phyloP scores from a whole-genome alignment of 2,888 invertebrate genomes.

The Sinhomidia bicolor region DNA sequence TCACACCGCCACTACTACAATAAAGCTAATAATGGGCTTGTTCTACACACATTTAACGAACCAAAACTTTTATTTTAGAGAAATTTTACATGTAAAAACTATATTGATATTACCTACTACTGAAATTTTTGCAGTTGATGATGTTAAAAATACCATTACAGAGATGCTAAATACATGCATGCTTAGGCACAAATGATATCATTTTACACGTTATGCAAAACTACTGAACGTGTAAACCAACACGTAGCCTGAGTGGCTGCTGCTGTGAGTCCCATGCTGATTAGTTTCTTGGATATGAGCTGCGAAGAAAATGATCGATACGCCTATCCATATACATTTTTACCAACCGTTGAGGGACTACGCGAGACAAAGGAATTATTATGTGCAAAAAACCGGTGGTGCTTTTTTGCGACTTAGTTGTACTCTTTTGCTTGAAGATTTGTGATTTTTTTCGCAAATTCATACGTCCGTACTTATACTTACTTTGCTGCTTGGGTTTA shows the following conservation, averaged over 20 bases:
- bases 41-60: not conserved
- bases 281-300: not conserved
- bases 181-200: too few species aligned
- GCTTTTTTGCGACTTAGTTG: constrained; percentile 35
- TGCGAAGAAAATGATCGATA: constrained; percentile 39
- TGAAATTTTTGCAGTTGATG: too few species aligned
- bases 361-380: constrained; percentile 41
- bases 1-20: too few species aligned
- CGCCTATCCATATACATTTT: constrained; percentile 11
- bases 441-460: constrained; percentile 26
- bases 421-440: not conserved
- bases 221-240: constrained; percentile 35
- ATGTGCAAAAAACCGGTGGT: constrained; percentile 52
- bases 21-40: not conserved
- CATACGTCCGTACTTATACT: not conserved
- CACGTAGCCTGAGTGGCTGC: constrained; percentile 35
- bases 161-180: not conserved
- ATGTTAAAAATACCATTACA: not conserved
- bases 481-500: not conserved
- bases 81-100: not conserved
- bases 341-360: not conserved
- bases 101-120: not conserved
- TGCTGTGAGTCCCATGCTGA: constrained; percentile 39
- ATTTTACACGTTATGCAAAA: constrained; percentile 18
- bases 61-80: not conserved